These are phyloP conservation scores for Oligia strigilis DNA, from an alignment of 2,888 invertebrate genomes.

Conservation along the genomic window DNA sequence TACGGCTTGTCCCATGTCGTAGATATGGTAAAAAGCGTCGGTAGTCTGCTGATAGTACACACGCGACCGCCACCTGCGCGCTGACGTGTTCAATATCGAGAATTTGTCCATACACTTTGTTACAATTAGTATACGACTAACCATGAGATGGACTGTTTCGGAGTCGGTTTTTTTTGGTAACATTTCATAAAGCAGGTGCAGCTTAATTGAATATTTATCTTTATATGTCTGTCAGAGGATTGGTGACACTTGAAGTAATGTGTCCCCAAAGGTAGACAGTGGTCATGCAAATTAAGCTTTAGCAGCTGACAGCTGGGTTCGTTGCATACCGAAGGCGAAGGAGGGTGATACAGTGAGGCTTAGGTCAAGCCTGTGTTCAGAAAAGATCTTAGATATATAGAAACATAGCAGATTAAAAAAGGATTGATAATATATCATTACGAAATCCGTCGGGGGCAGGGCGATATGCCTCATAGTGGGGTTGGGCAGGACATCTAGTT, in stretches of 20 bases:
- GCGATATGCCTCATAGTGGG: too few relatives aligned
- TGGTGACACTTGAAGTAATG: conserved; percentile 23
- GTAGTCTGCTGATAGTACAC: conserved; percentile 75
- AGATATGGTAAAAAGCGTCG: conserved; percentile 77
- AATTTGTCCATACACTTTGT: conserved; percentile 44
- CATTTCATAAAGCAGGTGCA: conserved; percentile 10
- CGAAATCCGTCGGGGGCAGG: not conserved
- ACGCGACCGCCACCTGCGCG: conserved; percentile 65
- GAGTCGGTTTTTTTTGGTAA: not conserved
- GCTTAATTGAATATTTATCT: conserved; percentile 18
- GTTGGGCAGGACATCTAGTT: not conserved
- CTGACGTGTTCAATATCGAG: conserved; percentile 15
- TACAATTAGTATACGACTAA: conserved; percentile 35
- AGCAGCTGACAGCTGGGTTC: not conserved
- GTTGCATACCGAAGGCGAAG: not conserved
- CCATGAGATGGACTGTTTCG: conserved; percentile 4
- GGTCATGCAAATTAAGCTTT: conserved; percentile 11
- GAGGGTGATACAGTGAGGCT: not conserved
- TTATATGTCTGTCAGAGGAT: not conserved
- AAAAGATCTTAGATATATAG: not conserved
- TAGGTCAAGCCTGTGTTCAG: not conserved
- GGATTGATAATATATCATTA: not conserved
- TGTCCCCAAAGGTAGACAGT: not conserved
- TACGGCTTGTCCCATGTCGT: conserved; percentile 47
- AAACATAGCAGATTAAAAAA: not conserved